Evolutionary conservation across 2,113 vertebrate species (phyloP), one percentile per base, ranked within the genome.

Genomic region (Coreoperca whiteheadi): DNA sequence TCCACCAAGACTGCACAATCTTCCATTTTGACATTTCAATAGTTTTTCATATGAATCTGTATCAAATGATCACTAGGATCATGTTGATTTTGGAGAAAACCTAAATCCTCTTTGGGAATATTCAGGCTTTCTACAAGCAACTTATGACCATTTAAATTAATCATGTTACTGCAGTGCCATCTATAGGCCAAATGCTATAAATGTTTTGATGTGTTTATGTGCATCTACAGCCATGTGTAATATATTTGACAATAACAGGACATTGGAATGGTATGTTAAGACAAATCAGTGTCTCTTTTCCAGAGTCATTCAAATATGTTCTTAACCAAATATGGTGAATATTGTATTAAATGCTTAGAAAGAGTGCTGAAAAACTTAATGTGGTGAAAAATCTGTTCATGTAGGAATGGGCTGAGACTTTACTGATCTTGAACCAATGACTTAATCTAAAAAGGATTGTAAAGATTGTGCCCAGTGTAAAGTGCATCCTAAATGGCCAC

Each of bases 141-240:
- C 12, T 28, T 4, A 48, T 21, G 32, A 21, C 30, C 18, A 56
- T 10, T 67, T 21, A 7, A 23, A 70, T 37, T 0, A 48, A 32
- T 68, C 6, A 34, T 53, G 54, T 73, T 11, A 37, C 25, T 61
- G 4, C 21, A 78, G 78, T 70, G 84, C 72, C 81, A 81, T 60
- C 86, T 89, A 57, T 6, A 74, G 83, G 53, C 23, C 20, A 64
- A 21, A 77, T 30, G 7, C 14, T 7, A 37, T 3, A 39, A 34
- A 64, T 63, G 50, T 67, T 56, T 39, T 56, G 3, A 32, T 28
- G 20, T 30, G 2, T 54, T 57, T 4, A 28, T 25, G 34, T 66
- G 30, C 7, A 59, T 51, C 28, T 59, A 37, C 16, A 60, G 32
- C 32, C 23, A 28, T 21, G 32, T 60, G 4, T n/a, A 32, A 14